Evolutionary conservation across 2,113 vertebrate species (phyloP).

Genomic region (Martes martes): DNA sequence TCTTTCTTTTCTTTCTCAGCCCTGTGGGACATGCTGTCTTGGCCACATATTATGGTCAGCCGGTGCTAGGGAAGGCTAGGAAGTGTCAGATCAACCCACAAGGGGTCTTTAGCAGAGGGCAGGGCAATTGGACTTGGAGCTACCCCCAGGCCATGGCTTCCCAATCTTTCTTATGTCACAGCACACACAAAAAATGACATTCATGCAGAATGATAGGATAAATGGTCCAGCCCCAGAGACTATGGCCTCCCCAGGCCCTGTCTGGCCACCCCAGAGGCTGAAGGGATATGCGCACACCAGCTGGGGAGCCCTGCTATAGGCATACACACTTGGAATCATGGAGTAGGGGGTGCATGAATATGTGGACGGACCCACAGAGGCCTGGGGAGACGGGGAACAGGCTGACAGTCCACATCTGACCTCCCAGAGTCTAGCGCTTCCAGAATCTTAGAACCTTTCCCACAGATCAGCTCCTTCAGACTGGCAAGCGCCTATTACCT

Average conservation of each 20-base stretch:
- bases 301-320: neutral
- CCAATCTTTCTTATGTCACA: neutral
- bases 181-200: neutral
- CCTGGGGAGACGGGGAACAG: neutral
- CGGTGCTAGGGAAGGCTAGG: neutral
- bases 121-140: neutral
- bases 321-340: neutral
- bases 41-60: neutral
- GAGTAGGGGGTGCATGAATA: neutral
- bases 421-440: neutral
- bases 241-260: neutral
- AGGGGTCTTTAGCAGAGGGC: neutral
- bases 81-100: neutral
- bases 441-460: neutral
- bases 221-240: neutral
- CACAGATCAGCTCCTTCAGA: neutral
- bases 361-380: neutral
- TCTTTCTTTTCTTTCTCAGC: constrained; percentile 25
- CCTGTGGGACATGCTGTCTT: neutral
- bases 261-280: neutral
- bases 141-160: neutral
- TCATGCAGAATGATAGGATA: neutral
- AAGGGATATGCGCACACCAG: neutral
- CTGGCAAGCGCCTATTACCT: neutral
- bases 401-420: neutral